Conservation (phyloP, 2,113 vertebrate species). For the Psammodynastes pulverulentus region DNA sequence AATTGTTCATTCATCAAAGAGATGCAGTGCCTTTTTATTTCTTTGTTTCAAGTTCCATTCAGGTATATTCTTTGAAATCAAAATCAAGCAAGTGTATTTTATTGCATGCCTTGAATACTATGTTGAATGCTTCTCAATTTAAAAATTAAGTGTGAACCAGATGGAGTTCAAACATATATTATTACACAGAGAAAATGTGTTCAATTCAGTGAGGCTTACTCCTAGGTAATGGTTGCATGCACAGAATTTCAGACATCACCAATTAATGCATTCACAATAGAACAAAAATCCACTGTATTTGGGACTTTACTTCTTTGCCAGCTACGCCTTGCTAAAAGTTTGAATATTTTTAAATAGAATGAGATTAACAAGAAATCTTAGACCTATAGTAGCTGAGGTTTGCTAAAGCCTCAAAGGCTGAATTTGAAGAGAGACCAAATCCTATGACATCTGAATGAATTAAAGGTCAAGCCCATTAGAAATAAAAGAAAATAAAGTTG, state of each 20-base stretch:
- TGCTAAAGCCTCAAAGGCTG: background rate
- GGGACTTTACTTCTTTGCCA: background rate
- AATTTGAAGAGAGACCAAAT: background rate
- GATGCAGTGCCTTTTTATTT: background rate
- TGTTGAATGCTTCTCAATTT: background rate
- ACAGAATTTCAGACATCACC: background rate
- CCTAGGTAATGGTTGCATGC: background rate
- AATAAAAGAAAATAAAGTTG: background rate
- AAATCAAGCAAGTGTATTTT: slow-evolving; percentile 4
- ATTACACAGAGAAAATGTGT: background rate
- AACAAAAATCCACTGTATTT: background rate
- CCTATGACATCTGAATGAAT: background rate
- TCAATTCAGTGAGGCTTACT: background rate
- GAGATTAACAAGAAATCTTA: background rate
- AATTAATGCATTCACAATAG: background rate
- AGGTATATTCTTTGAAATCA: background rate
- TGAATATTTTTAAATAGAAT: background rate
- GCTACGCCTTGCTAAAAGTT: rapidly evolving
- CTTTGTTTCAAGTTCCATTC: background rate
- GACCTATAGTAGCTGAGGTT: background rate
- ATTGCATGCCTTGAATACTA: background rate
- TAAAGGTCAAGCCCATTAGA: background rate
- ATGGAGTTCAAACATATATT: background rate
- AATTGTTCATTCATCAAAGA: slow-evolving; percentile 34
- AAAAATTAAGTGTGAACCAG: background rate